These are phyloP conservation scores for Eubasilissa splendida DNA, from an alignment of 2,888 invertebrate species.

Conservation along the genomic window DNA sequence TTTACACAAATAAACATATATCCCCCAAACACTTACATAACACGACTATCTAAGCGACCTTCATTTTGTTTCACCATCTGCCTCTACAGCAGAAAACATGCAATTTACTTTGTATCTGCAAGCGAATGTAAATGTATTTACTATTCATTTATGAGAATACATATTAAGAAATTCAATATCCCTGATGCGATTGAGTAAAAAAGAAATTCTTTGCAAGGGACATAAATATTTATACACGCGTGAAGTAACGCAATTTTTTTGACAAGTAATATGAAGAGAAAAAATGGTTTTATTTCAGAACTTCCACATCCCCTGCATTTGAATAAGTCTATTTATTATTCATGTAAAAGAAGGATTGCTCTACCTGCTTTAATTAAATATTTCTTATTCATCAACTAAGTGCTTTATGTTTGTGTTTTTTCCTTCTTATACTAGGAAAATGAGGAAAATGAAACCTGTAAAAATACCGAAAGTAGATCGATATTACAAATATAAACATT, in stretches of 20 bases:
- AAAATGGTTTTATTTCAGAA: not conserved
- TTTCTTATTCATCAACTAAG: slow-evolving; percentile 11
- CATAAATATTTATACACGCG: not conserved
- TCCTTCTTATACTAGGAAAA: not conserved
- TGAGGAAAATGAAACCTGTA: not conserved
- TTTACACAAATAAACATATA: no score
- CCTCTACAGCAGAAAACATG: no score
- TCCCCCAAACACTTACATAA: no score
- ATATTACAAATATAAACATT: no score
- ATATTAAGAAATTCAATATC: no score
- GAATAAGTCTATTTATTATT: not conserved
- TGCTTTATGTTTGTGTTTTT: slow-evolving; percentile 7
- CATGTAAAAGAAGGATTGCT: not conserved
- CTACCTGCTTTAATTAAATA: not conserved
- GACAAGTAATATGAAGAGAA: not conserved
- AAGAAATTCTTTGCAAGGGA: not conserved
- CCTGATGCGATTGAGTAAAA: no score
- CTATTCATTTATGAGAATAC: no score
- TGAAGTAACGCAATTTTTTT: not conserved
- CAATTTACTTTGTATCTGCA: no score
- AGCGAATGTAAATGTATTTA: no score
- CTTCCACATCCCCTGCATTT: not conserved
- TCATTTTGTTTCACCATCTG: no score
- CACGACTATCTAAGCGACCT: no score
- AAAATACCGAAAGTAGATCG: not conserved